Base-by-base conservation (phyloP, 2,888 invertebrate species). In the Chesias legatella region DNA sequence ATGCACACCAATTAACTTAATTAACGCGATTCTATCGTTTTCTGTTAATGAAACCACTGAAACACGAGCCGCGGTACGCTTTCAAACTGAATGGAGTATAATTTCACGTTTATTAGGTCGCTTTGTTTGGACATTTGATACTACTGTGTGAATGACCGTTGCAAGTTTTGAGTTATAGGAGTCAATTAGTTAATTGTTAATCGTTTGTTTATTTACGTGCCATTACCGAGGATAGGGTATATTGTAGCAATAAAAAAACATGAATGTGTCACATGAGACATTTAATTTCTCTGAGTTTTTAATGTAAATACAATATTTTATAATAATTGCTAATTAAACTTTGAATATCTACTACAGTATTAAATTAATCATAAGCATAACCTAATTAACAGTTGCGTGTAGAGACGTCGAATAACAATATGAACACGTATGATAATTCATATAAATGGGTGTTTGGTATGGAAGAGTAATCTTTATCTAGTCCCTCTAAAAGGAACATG, bases 401-500 rank as follows among this genome's bases (percentile, higher is more conserved):
- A 30, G 7, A 30, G 13, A 34, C 23, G 21, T 29, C 30, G 21
- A 44, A 25, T 32, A 38, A 32, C n/a, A 7, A 32, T 36, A 40
- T 45, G 39, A 45, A 45, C 44, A 45, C 39, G 39, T 21, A 10
- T 11, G 24, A 11, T 13, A 35, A 32, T 9, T 28, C 38, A 24
- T 39, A 36, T 8, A 17, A 17, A 5, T 17, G 5, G 24, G 36
- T 44, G 44, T 33, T 21, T 24, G 24, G 38, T 34, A 39, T 13
- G 33, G 28, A 40, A 38, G 17, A 29, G 35, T 25, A 24, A 37
- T 26, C 36, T 38, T 54, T 58, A 63, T 57, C 67, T 73, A 25
- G 49, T 56, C 40, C 59, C 43, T 59, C 72, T 78, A 29, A 58
- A 45, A 33, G 44, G 63, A 44, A 65, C 65, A 33, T 65, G 64